phyloP scores from a whole-genome alignment of 2,888 invertebrate genomes.

The Macrostomum cliftonense region DNA sequence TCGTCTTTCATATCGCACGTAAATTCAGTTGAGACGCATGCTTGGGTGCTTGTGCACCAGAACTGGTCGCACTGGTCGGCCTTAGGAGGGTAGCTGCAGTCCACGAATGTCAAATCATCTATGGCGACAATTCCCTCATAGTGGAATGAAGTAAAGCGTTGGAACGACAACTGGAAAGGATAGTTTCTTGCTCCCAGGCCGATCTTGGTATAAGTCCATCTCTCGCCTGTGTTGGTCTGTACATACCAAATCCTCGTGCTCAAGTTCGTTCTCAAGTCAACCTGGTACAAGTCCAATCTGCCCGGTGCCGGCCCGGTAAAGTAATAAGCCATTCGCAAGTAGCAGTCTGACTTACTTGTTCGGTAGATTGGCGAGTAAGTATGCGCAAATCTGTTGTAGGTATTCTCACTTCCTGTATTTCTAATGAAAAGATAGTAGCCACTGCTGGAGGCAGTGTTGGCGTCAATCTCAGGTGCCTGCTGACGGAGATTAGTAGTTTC shows the following conservation, averaged over 20 bases:
- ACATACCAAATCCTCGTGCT: conserved; percentile 14
- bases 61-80: conserved; percentile 10
- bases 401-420: conserved; percentile 13
- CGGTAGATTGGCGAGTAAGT: conserved; percentile 16
- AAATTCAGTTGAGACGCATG: conserved; percentile 6
- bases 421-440: conserved; percentile 22
- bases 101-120: conserved; percentile 2
- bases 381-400: conserved; percentile 12
- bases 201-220: conserved; percentile 19
- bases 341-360: conserved; percentile 15
- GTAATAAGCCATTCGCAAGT: conserved; percentile 17
- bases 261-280: conserved; percentile 10
- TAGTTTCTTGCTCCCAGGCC: conserved; percentile 19
- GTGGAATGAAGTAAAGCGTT: conserved; percentile 5
- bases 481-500: conserved; percentile 10
- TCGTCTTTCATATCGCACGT: conserved; percentile 15
- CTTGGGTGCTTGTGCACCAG: conserved; percentile 10
- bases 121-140: conserved; percentile 7
- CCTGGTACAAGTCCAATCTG: conserved; percentile 15
- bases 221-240: conserved; percentile 10
- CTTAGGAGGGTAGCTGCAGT: conserved; percentile 2
- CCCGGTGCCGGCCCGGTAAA: conserved; percentile 17
- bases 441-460: conserved; percentile 17
- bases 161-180: conserved; percentile 18
- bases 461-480: conserved; percentile 21